These are phyloP conservation scores for Epinotia ramella DNA, from an alignment of 2,888 invertebrate genomes.

Conservation along the genomic window DNA sequence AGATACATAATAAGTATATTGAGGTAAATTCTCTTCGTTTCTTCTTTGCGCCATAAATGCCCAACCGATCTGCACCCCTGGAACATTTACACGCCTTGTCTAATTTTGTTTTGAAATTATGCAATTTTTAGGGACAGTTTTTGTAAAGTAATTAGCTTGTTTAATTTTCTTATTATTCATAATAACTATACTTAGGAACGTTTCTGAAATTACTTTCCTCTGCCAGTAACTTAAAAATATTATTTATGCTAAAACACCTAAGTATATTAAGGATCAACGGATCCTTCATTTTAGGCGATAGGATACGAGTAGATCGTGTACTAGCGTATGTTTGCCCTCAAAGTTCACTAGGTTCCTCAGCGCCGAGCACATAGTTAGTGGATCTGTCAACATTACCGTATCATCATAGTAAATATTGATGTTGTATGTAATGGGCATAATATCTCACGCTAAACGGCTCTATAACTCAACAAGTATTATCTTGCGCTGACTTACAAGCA, in stretches of 20 bases:
- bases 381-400: conserved; percentile 32
- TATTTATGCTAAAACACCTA: background rate
- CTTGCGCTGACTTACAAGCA: conserved; percentile 36
- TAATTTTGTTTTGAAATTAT: too few relatives aligned
- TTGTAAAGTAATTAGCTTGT: background rate
- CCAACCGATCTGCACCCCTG: background rate
- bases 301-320: background rate
- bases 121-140: too few relatives aligned
- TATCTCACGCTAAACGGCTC: conserved; percentile 39
- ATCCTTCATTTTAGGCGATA: background rate
- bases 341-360: conserved; percentile 1
- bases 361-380: conserved; percentile 16
- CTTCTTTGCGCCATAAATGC: background rate
- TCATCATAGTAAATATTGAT: conserved; percentile 36
- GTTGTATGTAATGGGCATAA: conserved; percentile 37
- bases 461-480: conserved; percentile 42
- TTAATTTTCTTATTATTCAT: background rate
- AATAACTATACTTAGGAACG: background rate
- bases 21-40: background rate
- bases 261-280: background rate
- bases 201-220: background rate
- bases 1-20: background rate
- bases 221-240: background rate
- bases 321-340: conserved; percentile 1
- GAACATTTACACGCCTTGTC: background rate